Evolutionary conservation across 2,888 invertebrate species (phyloP).

Genomic region (Gari tellinella): DNA sequence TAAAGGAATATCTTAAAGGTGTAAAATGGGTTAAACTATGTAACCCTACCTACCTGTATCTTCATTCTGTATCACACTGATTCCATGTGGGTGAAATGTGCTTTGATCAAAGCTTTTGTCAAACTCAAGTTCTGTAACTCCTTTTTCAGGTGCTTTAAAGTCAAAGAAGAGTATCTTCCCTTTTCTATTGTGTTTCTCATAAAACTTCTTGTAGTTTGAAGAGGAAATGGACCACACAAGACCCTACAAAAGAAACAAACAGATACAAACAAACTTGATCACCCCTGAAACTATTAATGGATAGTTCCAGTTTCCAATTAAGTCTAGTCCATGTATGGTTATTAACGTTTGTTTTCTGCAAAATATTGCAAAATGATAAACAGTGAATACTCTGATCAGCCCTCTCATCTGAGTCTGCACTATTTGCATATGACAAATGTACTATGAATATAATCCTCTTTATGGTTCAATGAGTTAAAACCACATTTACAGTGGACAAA

Average conservation of each 20-base stretch:
- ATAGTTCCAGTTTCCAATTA: no score
- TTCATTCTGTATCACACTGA: slow-evolving; percentile 49
- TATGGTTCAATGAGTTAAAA: no score
- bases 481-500: no score
- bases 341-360: no score
- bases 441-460: no score
- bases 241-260: slow-evolving; percentile 36
- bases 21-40: no score
- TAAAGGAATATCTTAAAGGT: no score
- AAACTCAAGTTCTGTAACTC: slow-evolving; percentile 59
- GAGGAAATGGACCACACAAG: slow-evolving; percentile 17
- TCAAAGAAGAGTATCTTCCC: slow-evolving; percentile 66
- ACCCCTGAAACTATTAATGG: no score
- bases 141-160: slow-evolving; percentile 62
- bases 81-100: slow-evolving; percentile 54
- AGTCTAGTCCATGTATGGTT: no score
- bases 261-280: no score
- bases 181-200: slow-evolving; percentile 49
- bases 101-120: slow-evolving; percentile 46
- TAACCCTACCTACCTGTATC: slow-evolving; percentile 38
- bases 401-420: neutral
- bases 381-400: no score
- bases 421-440: neutral
- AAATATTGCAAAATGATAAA: no score
- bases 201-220: slow-evolving; percentile 16